These are phyloP conservation scores for Atlantisia rogersi DNA, from an alignment of 2,113 vertebrate genomes.

Conservation along the genomic window DNA sequence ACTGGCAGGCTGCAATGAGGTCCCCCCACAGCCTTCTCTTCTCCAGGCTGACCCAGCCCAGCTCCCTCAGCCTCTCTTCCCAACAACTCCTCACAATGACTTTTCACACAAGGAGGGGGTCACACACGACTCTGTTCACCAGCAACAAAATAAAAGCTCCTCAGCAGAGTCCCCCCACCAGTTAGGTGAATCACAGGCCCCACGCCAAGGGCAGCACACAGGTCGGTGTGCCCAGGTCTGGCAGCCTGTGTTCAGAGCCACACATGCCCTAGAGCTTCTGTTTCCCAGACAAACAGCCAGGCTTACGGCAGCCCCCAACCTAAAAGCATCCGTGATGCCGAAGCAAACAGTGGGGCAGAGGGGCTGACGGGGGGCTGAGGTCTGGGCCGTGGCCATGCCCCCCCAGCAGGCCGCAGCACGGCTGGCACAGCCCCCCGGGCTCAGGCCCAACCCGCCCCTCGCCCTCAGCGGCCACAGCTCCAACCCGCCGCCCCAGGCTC, in stretches of 20 bases:
- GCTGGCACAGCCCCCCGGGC: accelerated
- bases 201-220: background rate
- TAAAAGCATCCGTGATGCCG: background rate
- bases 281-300: background rate
- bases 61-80: too few species aligned
- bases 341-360: too few species aligned
- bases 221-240: accelerated
- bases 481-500: background rate
- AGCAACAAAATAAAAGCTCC: background rate
- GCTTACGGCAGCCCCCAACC: background rate
- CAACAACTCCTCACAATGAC: background rate
- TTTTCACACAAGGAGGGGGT: background rate
- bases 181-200: background rate
- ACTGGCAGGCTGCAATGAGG: too few species aligned
- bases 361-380: accelerated
- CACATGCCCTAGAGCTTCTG: accelerated
- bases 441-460: accelerated
- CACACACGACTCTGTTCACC: accelerated
- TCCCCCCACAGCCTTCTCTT: too few species aligned
- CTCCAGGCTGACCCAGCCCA: too few species aligned
- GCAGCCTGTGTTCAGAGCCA: accelerated
- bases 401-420: background rate
- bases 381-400: accelerated
- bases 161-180: accelerated
- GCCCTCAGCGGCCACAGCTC: too few species aligned